Base-by-base conservation (phyloP, 2,888 invertebrate genomes). In the Didymodactylos carnosus region DNA sequence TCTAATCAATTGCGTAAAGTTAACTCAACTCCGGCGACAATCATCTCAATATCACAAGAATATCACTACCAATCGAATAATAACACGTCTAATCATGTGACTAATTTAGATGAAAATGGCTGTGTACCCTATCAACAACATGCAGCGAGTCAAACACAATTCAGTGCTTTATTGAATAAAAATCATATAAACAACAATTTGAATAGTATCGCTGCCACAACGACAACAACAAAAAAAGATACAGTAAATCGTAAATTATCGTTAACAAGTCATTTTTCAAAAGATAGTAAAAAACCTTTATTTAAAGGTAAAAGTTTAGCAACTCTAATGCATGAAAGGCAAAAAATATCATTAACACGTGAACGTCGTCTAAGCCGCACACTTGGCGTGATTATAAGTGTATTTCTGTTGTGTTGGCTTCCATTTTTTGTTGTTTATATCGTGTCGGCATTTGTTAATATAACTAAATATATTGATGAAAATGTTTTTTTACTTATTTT, bases 401-500 rank as follows among this genome's bases (percentile, higher is more conserved):
- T 94, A 0, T 97, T 97, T 82, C 92, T 95, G 70, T 89, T 94
- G 14, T 95, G 95, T 83, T 97, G 95, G 97, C 86, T 95, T 76
- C 97, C 97, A 7, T 97, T 97, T 85, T 97, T 95, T 84, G 88
- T 94, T 49, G 90, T 94, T 88, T 94, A 94, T 83, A 89, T 94
- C 69, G 91, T 93, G 76, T 86, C 91, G 78, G 93, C 94, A 7
- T 94, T 93, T 82, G n/a, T 62, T 6, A n/a, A 62, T 7, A 8
- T 35, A 10, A 0, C 2, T 8, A 19, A 43, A 7, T 70, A 71
- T 41, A 39, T 72, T 16, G 51, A 27, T 25, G 76, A 77, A 16
- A 39, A 49, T n/a, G 7, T 72, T 14, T 72, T 72, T 40, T 69
- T 69, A 46, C 69, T 75, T 46, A 39, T 75, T 7, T 46, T 72